Conservation (phyloP, 2,888 invertebrate genomes). For the Pharmacophagus antenor region DNA sequence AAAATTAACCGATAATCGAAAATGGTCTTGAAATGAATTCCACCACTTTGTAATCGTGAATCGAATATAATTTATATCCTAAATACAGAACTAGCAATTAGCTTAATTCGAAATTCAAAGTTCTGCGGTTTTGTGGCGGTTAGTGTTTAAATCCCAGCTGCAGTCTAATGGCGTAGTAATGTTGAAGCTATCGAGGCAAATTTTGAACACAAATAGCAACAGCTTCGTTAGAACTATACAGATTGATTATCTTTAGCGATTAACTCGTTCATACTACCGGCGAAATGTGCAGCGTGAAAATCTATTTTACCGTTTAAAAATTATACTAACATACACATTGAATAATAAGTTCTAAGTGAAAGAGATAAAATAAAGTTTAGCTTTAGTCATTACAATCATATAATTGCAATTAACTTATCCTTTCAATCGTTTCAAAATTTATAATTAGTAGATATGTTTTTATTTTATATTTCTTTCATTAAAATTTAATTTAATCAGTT, state of each 20-base stretch:
- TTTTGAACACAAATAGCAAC: conserved; percentile 5
- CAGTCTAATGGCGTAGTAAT: conserved; percentile 6
- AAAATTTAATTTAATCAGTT: no score
- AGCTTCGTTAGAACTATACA: conserved; percentile 3
- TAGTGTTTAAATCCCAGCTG: conserved; percentile 4
- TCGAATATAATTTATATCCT: background rate
- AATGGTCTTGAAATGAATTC: background rate
- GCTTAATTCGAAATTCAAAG: conserved; percentile 6
- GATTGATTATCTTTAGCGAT: background rate
- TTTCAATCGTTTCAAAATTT: no score
- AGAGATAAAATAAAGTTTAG: no score
- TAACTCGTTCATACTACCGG: background rate
- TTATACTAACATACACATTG: no score
- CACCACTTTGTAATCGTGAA: background rate
- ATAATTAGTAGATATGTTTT: no score
- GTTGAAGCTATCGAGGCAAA: conserved; percentile 4
- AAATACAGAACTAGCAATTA: background rate
- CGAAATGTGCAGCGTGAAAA: background rate
- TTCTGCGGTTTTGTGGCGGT: conserved; percentile 6
- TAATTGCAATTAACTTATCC: no score
- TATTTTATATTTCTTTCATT: no score
- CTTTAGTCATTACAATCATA: no score
- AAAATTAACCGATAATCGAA: background rate
- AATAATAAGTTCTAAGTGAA: no score
- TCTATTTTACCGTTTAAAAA: background rate